Percentiles rank a stretch among this genome's conserved stretches.
phyloP scores from a whole-genome alignment of 2,113 vertebrate genomes.

The Xiphias gladius region DNA sequence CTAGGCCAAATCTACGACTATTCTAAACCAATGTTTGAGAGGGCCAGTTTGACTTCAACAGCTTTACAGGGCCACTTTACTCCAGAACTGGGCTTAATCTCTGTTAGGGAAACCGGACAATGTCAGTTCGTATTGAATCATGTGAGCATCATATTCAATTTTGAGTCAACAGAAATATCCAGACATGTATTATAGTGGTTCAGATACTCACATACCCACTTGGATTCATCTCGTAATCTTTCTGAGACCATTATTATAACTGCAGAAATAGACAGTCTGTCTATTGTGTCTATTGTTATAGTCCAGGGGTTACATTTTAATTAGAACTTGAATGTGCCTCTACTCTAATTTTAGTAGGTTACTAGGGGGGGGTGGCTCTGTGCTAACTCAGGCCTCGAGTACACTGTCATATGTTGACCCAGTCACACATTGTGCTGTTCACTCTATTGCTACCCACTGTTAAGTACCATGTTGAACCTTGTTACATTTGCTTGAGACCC shows the following conservation, averaged over 20 bases:
- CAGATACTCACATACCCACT: conserved; percentile 18
- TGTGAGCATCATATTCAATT: conserved; percentile 11
- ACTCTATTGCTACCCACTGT: conserved; percentile 33
- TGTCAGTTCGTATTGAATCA: not conserved
- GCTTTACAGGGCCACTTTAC: conserved; percentile 4
- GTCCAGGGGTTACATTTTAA: conserved; percentile 56
- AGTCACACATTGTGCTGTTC: conserved; percentile 35
- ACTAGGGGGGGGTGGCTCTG: no score
- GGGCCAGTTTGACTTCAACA: not conserved
- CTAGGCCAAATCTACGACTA: not conserved
- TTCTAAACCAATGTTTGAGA: not conserved
- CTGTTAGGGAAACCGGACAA: not conserved
- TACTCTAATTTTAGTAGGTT: conserved; percentile 52
- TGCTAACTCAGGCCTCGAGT: conserved; percentile 45
- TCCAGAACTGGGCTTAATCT: not conserved
- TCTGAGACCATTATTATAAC: not conserved
- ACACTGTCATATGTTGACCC: conserved; percentile 34
- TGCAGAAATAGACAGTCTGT: no score
- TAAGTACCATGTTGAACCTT: conserved; percentile 49
- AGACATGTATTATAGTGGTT: conserved; percentile 16
- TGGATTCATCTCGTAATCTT: not conserved
- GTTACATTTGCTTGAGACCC: conserved; percentile 51
- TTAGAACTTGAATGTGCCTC: conserved; percentile 48
- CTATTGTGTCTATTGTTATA: not conserved
- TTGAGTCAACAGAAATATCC: conserved; percentile 17